Conservation (phyloP, 2,113 vertebrate genomes). For the Marcusenius ussheri region DNA sequence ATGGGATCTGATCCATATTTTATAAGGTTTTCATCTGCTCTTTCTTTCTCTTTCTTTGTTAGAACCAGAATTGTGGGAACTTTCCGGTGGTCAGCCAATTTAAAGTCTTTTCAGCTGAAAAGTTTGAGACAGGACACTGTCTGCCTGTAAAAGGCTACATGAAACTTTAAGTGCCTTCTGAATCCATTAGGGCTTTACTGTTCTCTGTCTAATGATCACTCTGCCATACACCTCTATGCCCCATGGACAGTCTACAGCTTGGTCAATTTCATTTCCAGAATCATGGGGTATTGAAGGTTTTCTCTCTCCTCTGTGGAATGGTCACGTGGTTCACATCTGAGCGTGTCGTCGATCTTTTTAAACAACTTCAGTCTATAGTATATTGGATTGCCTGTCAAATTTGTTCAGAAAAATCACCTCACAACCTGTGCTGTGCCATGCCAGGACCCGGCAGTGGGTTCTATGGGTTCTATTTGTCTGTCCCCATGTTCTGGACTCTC, state of each 20-base stretch:
- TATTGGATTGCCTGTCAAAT: neutral
- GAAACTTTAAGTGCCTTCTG: neutral
- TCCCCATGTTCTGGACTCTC: neutral
- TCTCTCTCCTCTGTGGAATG: conserved; percentile 9
- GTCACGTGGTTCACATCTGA: neutral
- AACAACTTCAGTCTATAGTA: neutral
- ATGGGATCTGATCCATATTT: neutral
- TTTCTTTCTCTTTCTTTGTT: neutral
- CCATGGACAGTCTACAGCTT: neutral
- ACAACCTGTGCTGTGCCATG: neutral
- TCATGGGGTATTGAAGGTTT: neutral
- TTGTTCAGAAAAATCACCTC: neutral
- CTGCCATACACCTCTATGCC: neutral
- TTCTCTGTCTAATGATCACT: neutral
- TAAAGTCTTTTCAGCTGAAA: neutral
- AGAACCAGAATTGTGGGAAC: neutral
- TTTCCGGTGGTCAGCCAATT: neutral
- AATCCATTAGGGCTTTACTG: neutral
- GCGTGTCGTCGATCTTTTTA: neutral
- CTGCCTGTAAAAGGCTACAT: neutral
- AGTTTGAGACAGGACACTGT: neutral
- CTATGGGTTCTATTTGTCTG: neutral
- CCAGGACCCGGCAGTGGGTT: neutral
- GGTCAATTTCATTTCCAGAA: conserved; percentile 14
- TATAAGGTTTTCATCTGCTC: neutral